Base-by-base conservation (phyloP, 1,140 invertebrate species). In the Coenobita brevimanus region DNA sequence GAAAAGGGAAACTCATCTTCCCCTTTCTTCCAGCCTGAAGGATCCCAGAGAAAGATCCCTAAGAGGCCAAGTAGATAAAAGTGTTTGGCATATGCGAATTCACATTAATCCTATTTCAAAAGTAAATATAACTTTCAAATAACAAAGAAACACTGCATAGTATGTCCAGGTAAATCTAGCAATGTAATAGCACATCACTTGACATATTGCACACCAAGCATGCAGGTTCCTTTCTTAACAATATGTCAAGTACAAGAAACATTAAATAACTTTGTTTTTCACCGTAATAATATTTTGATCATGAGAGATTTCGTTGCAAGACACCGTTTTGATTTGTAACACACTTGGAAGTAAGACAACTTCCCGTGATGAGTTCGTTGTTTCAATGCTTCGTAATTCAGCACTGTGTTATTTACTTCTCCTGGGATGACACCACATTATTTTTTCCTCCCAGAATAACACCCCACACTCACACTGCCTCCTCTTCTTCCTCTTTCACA, bases 81-180 rank as follows among this genome's bases (percentile, higher is more conserved):
- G 73, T 76, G 69, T 60, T 88, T 88, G 86, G 86, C 86, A 88
- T 79, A 88, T 88, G 86, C 86, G 86, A 88, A 88, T 88, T 88
- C 80, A 88, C 86, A 75, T 82, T 88, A 88, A 88, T 82, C 79
- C 86, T 88, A 88, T 88, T n/a, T 78, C 79, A 88, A 88, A 88
- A 82, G 86, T 82, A 88, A 88, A 87, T 87, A 87, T 87, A 87
- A 86, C 67, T 86, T 86, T 87, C 60, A 87, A 87, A 87, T 87
- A 87, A 87, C 85, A 87, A 87, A 87, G 85, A 87, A 84, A 87
- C 85, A 87, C 85, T 87, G 85, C 85, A 87, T 87, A 87, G 85
- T 87, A 86, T 78, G 84, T 87, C 85, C 85, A 87, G 60, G 85
- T 87, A 80, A 87, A 80, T 80, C 85, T 87, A 87, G 85, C 85